Conservation (phyloP, 2,888 invertebrate genomes). For the Drosophila meridiana region DNA sequence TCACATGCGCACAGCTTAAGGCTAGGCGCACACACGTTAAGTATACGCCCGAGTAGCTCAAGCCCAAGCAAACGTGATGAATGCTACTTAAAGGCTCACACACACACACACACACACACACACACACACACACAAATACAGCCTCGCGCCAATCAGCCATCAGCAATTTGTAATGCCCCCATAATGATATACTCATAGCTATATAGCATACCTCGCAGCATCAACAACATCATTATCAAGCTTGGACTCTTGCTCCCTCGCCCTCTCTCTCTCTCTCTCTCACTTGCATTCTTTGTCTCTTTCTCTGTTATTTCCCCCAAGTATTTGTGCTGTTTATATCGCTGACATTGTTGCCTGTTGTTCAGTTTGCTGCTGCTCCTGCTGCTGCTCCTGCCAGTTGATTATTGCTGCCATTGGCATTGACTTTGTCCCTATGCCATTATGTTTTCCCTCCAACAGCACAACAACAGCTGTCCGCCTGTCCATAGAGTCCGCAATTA, state of each 20-base stretch:
- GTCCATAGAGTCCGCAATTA: slow-evolving; percentile 53
- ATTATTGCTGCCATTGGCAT: slow-evolving; percentile 60
- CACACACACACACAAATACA: neutral
- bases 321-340: slow-evolving; percentile 8
- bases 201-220: slow-evolving; percentile 9
- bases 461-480: slow-evolving; percentile 14
- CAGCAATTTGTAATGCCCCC: slow-evolving; percentile 63
- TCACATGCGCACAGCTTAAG: slow-evolving; percentile 16
- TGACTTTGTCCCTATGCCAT: slow-evolving; percentile 31
- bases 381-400: slow-evolving; percentile 48
- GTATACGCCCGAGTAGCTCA: slow-evolving; percentile 36
- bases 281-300: neutral
- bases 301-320: neutral
- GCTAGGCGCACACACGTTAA: slow-evolving; percentile 18
- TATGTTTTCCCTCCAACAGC: slow-evolving; percentile 10
- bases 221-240: slow-evolving; percentile 50
- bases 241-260: neutral
- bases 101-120: neutral
- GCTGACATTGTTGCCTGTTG: slow-evolving; percentile 27
- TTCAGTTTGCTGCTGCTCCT: slow-evolving; percentile 40
- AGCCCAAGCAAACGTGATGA: slow-evolving; percentile 35
- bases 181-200: slow-evolving; percentile 52
- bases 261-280: slow-evolving; percentile 5
- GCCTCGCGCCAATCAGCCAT: slow-evolving; percentile 34
- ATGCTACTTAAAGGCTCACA: slow-evolving; percentile 10